Conservation (phyloP, 2,797 vertebrate genomes). For the Notolepis coatsorum region DNA sequence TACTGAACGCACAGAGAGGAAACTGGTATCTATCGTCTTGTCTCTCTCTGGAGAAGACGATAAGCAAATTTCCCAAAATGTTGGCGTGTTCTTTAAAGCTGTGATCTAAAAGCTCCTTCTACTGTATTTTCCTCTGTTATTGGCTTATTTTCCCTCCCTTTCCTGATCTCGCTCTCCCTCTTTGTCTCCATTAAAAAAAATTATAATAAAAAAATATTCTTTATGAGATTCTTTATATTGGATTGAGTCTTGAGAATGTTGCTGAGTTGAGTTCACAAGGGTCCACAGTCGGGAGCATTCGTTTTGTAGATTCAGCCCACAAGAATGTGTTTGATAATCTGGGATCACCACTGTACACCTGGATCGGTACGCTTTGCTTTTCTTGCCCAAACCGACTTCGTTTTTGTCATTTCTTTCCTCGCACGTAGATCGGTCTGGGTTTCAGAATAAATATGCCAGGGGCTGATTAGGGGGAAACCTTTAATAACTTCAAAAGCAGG, state of each 20-base stretch:
- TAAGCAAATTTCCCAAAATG: no score
- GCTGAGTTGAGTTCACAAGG: conserved; percentile 24
- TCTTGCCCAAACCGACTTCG: background rate
- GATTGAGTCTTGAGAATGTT: conserved; percentile 28
- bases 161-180: no score
- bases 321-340: conserved; percentile 32
- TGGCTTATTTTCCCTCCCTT: background rate
- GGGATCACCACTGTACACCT: conserved; percentile 12
- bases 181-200: conserved; percentile 41
- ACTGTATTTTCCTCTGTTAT: conserved; percentile 33
- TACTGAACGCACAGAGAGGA: no score
- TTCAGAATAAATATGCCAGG: conserved; percentile 18
- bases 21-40: no score
- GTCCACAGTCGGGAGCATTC: conserved; percentile 8
- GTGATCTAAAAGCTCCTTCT: conserved; percentile 46
- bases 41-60: no score
- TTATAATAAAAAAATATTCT: no score
- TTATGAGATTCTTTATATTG: no score
- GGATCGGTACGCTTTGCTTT: conserved; percentile 23
- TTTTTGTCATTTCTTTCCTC: conserved; percentile 32
- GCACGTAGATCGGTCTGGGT: conserved; percentile 19
- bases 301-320: background rate
- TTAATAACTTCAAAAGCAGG: conserved; percentile 41
- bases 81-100: no score
- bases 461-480: conserved; percentile 39